Percentiles rank a stretch among this genome's conserved stretches.
Conservation (phyloP, 2,888 invertebrate genomes). For the Sminthurides aquaticus region DNA sequence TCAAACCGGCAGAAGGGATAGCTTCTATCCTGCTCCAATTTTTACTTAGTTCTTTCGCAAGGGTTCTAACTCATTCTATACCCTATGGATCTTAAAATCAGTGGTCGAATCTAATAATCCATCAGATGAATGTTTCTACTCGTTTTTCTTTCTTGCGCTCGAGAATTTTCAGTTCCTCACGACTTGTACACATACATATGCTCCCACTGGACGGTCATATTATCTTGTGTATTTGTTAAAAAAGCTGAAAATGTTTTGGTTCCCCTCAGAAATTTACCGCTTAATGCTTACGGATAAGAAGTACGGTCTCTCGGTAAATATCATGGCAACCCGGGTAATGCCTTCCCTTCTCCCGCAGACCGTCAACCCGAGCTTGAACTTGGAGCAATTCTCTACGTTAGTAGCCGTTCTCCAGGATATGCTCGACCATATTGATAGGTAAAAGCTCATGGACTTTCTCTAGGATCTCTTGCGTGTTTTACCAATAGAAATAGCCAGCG, state of each 20-base stretch:
- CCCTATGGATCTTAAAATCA: not conserved
- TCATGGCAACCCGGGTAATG: slow-evolving; percentile 90
- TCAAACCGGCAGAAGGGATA: no score
- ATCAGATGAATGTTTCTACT: not conserved
- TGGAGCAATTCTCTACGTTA: slow-evolving; percentile 72
- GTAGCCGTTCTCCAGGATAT: slow-evolving; percentile 83
- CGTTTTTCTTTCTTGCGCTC: not conserved
- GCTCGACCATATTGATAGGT: slow-evolving; percentile 75
- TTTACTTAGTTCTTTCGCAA: not conserved
- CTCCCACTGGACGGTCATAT: no score
- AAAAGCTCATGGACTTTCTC: no score
- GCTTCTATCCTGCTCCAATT: slow-evolving; percentile 1
- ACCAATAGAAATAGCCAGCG: no score
- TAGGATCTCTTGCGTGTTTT: no score
- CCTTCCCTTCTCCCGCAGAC: slow-evolving; percentile 86
- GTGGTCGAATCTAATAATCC: slow-evolving; percentile 11
- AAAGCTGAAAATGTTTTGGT: not conserved
- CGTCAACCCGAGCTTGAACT: slow-evolving; percentile 74
- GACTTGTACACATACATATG: no score
- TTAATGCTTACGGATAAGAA: slow-evolving; percentile 78
- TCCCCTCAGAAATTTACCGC: slow-evolving; percentile 77
- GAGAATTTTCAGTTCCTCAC: slow-evolving; percentile 1
- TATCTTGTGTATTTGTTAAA: no score
- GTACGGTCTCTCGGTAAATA: slow-evolving; percentile 78
- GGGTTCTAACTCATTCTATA: not conserved